Evolutionary conservation across 2,888 invertebrate species (phyloP).

Genomic region (Margaritifera margaritifera): DNA sequence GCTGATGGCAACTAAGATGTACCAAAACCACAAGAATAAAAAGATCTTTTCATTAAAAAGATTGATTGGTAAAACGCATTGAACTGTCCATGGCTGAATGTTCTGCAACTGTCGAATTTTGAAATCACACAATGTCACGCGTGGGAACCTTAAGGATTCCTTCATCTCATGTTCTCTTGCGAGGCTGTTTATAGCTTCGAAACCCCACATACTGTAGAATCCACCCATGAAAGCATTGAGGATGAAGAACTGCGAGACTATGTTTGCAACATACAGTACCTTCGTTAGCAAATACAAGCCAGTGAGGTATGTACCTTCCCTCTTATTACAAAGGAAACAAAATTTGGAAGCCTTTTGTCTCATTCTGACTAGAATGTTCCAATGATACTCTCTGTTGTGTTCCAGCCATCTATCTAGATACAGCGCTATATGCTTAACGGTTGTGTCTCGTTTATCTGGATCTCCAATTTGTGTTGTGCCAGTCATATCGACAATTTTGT

Average conservation of each 20-base stretch:
- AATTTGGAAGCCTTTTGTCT: constrained; percentile 55
- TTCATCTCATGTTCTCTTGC: constrained; percentile 50
- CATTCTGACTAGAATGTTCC: constrained; percentile 56
- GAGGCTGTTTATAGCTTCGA: constrained; percentile 55
- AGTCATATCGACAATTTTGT: constrained; percentile 60
- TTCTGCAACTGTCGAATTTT: constrained; percentile 64
- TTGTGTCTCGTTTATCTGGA: constrained; percentile 53
- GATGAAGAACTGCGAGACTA: constrained; percentile 63
- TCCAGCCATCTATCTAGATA: constrained; percentile 65
- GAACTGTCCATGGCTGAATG: constrained; percentile 62
- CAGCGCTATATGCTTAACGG: constrained; percentile 54
- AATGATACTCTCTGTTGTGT: constrained; percentile 59
- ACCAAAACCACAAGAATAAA: constrained; percentile 67
- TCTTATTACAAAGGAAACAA: constrained; percentile 59
- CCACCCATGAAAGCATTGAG: constrained; percentile 63
- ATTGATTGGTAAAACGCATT: constrained; percentile 64
- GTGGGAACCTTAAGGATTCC: constrained; percentile 60
- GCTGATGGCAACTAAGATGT: constrained; percentile 56
- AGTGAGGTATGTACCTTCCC: constrained; percentile 63
- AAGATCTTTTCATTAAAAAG: constrained; percentile 68
- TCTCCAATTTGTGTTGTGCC: constrained; percentile 55
- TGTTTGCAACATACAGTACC: constrained; percentile 57
- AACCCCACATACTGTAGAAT: constrained; percentile 61
- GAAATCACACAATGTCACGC: constrained; percentile 64
- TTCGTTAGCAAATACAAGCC: constrained; percentile 64